These are phyloP conservation scores for Semotilus atromaculatus DNA, from an alignment of 2,797 vertebrate genomes.

Conservation along the genomic window DNA sequence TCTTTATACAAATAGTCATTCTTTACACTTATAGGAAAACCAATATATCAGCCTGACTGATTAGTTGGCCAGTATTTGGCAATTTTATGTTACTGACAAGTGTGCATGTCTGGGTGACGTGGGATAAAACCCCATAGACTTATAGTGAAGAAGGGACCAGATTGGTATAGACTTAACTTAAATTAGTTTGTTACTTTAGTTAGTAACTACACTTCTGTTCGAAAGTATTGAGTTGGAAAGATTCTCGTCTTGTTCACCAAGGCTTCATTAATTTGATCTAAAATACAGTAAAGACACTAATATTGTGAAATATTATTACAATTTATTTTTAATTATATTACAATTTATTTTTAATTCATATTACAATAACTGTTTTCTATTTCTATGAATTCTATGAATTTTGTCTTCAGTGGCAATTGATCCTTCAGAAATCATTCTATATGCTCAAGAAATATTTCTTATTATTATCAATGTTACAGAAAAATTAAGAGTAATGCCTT, in stretches of 20 bases:
- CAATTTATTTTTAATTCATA: neutral
- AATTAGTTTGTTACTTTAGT: neutral
- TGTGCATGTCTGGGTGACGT: neutral
- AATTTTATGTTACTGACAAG: neutral
- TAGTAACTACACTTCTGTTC: neutral
- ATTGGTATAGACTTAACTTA: neutral
- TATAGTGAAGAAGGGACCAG: neutral
- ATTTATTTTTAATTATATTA: neutral
- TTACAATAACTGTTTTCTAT: neutral
- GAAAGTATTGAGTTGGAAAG: neutral
- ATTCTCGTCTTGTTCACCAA: neutral
- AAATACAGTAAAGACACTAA: neutral
- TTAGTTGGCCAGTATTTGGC: neutral
- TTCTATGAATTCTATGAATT: too few relatives aligned
- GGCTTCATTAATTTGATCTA: neutral
- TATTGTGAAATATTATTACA: neutral
- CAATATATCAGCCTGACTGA: neutral
- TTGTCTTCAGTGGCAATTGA: neutral
- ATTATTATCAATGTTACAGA: neutral
- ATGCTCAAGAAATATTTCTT: neutral
- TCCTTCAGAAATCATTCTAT: constrained; percentile 2
- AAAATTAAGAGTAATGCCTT: too few relatives aligned
- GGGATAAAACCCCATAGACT: neutral
- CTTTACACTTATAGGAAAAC: neutral
- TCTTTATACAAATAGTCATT: neutral